Evolutionary conservation across 2,888 invertebrate genomes (phyloP).

Genomic region (Pristionchus arcanus): DNA sequence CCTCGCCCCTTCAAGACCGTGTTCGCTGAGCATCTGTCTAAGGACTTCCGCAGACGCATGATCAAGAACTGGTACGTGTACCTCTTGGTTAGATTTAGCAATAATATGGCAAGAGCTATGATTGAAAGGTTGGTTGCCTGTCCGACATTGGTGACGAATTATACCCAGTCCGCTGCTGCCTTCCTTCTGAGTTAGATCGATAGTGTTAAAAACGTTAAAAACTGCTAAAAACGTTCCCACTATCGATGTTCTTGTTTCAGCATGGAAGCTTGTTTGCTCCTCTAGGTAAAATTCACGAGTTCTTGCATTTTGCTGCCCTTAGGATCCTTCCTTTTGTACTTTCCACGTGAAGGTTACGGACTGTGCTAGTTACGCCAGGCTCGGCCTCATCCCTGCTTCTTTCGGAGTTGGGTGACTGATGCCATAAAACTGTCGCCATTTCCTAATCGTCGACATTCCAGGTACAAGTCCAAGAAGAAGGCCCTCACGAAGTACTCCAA

Average conservation of each 20-base stretch:
- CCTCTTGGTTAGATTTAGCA: background rate
- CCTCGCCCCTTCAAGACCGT: conserved; percentile 94
- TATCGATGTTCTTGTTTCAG: conserved; percentile 50
- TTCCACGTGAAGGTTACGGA: conserved; percentile 67
- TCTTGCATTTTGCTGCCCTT: background rate
- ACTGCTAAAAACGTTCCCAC: background rate
- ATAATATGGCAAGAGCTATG: conserved; percentile 82
- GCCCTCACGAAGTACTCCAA: conserved; percentile 98
- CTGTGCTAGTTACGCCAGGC: conserved; percentile 58
- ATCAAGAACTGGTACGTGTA: too few relatives aligned
- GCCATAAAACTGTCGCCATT: conserved; percentile 51
- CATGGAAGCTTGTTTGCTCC: conserved; percentile 1
- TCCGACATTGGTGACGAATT: conserved; percentile 55
- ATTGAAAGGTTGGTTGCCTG: conserved; percentile 93
- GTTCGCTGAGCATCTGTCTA: conserved; percentile 98
- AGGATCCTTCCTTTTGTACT: conserved; percentile 58
- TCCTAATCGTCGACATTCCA: conserved; percentile 80
- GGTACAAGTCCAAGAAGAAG: conserved; percentile 99
- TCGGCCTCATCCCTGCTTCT: background rate
- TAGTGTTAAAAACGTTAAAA: too few relatives aligned
- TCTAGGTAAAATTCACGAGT: conserved; percentile 52
- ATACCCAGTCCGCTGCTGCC: conserved; percentile 56
- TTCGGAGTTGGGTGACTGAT: conserved; percentile 5
- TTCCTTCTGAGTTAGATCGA: conserved; percentile 55
- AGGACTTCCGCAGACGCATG: too few relatives aligned